Evolutionary conservation across 2,888 invertebrate genomes (phyloP).

Genomic region (Drosophila lacicola): DNA sequence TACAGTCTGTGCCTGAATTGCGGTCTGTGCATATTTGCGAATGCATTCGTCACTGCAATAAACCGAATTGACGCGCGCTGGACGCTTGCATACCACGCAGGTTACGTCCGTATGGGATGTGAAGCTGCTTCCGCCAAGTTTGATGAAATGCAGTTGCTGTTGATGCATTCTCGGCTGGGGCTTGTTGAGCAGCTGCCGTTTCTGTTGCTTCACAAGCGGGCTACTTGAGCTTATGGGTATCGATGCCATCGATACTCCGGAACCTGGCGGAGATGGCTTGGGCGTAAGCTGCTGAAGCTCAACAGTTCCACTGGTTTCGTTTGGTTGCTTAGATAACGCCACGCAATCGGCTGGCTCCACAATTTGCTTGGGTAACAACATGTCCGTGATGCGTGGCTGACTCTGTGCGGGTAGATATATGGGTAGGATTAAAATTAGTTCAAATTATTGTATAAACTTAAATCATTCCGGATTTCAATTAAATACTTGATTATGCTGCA

Average conservation of each 20-base stretch:
- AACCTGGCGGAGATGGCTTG: slow-evolving; percentile 19
- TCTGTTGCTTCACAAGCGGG: slow-evolving; percentile 18
- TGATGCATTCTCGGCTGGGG: slow-evolving; percentile 52
- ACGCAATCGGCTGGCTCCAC: slow-evolving; percentile 9
- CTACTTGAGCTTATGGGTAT: slow-evolving; percentile 12
- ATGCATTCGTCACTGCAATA: slow-evolving; percentile 96
- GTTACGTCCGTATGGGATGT: slow-evolving; percentile 30
- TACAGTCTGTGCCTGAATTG: slow-evolving; percentile 80
- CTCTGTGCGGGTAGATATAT: slow-evolving; percentile 27
- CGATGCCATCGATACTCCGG: slow-evolving; percentile 8
- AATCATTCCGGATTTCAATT: neutral
- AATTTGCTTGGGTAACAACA: slow-evolving; percentile 43
- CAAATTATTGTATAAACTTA: neutral
- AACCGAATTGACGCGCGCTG: slow-evolving; percentile 91
- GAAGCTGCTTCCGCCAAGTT: slow-evolving; percentile 43
- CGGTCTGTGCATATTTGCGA: slow-evolving; percentile 92
- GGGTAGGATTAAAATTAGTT: neutral
- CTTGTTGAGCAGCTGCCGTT: slow-evolving; percentile 15
- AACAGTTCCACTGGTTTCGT: slow-evolving; percentile 34
- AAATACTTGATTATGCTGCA: too few species aligned
- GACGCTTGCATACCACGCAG: slow-evolving; percentile 92
- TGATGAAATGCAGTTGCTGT: slow-evolving; percentile 69
- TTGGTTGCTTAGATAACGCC: slow-evolving; percentile 32
- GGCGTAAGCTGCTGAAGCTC: slow-evolving; percentile 20
- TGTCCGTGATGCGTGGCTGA: slow-evolving; percentile 71